Percentiles rank a stretch among this genome's conserved stretches.
These are phyloP conservation scores for Oreochromis mossambicus DNA, from an alignment of 2,797 vertebrate genomes.

Conservation along the genomic window DNA sequence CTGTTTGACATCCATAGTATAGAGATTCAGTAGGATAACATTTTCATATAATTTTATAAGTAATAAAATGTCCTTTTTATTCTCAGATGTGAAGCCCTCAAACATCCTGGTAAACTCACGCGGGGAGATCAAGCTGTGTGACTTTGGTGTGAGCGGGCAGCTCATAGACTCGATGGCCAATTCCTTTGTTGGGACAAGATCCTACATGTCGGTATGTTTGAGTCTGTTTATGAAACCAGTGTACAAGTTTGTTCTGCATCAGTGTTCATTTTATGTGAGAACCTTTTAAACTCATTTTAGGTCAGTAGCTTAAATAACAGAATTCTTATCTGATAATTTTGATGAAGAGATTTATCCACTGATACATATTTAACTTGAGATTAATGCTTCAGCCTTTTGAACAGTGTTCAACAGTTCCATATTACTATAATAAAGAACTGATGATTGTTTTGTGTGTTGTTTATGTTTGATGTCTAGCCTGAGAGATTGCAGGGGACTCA, in stretches of 20 bases:
- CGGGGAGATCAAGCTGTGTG: slow-evolving; percentile 96
- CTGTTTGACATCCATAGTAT: background rate
- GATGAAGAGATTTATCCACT: background rate
- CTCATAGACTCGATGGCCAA: slow-evolving; percentile 99
- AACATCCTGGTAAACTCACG: slow-evolving; percentile 98
- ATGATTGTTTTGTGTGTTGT: background rate
- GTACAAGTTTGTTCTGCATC: background rate
- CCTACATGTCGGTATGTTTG: slow-evolving; percentile 92
- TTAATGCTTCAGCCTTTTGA: background rate
- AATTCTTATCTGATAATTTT: background rate
- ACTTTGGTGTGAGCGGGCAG: slow-evolving; percentile 97
- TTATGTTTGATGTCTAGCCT: slow-evolving; percentile 75
- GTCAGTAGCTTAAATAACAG: background rate
- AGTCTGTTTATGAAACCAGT: slow-evolving; percentile 6
- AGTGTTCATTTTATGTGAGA: background rate
- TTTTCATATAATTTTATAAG: background rate
- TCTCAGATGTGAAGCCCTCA: slow-evolving; percentile 93
- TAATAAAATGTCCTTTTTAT: background rate
- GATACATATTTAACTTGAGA: background rate
- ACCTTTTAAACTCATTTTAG: background rate
- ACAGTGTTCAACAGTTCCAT: background rate
- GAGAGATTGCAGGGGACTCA: slow-evolving; percentile 98
- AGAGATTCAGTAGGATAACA: background rate
- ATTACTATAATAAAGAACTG: background rate
- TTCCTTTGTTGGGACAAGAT: slow-evolving; percentile 97